Percentiles rank a stretch among this genome's conserved stretches.
phyloP scores from a whole-genome alignment of 37 sponge, comb jelly and placozoan genomes.

The Petrosia ficiformis region DNA sequence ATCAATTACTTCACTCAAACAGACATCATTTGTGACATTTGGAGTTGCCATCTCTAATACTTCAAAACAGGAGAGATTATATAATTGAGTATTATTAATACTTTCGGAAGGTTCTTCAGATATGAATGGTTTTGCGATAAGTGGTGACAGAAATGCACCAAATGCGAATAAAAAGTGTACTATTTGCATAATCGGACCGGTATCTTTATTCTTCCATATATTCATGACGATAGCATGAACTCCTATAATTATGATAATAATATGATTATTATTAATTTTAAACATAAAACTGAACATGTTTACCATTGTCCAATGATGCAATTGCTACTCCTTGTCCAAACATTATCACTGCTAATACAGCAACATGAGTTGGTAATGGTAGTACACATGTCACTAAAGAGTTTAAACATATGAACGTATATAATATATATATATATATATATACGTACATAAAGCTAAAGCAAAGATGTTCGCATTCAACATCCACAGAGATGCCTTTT shows the following conservation, averaged over 20 bases:
- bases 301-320: conserved; percentile 60
- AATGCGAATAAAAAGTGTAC: conserved; percentile 53
- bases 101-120: no score
- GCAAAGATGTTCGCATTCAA: background rate
- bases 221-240: conserved; percentile 50
- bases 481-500: background rate
- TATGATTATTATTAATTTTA: background rate
- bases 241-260: conserved; percentile 8
- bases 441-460: background rate
- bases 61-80: background rate
- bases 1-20: background rate
- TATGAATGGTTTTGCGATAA: conserved; percentile 56
- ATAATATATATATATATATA: background rate
- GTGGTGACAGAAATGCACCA: conserved; percentile 62
- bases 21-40: background rate
- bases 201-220: conserved; percentile 41
- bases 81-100: background rate
- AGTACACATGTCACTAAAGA: conserved; percentile 23
- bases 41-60: background rate
- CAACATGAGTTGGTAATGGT: conserved; percentile 37
- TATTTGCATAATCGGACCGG: conserved; percentile 61
- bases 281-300: no score
- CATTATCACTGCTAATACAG: conserved; percentile 36
- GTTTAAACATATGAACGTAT: background rate
- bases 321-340: conserved; percentile 37